These are phyloP conservation scores for Drosophila heteroneura DNA, from an alignment of 2,888 invertebrate genomes.

Conservation along the genomic window DNA sequence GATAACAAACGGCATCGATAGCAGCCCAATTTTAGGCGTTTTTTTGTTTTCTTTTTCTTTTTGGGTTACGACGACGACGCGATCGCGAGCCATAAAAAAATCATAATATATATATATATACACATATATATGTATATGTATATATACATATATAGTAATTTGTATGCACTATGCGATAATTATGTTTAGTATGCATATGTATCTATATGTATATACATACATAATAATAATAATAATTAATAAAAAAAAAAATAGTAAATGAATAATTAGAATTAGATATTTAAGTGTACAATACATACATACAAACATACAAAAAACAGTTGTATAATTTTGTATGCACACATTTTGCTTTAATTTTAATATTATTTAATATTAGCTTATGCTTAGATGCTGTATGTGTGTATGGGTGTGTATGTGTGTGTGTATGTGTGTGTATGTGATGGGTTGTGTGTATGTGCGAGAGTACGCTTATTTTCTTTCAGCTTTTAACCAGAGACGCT, in stretches of 20 bases:
- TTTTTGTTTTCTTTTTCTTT: slow-evolving; percentile 12
- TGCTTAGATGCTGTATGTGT: slow-evolving; percentile 42
- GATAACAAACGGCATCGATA: slow-evolving; percentile 67
- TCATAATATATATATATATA: slow-evolving; percentile 15
- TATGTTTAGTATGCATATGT: slow-evolving; percentile 61
- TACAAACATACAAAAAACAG: slow-evolving; percentile 55
- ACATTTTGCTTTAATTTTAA: slow-evolving; percentile 28
- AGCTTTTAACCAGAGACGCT: slow-evolving; percentile 9
- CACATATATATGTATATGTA: slow-evolving; percentile 20
- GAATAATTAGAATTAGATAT: slow-evolving; percentile 51
- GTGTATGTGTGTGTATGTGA: not conserved
- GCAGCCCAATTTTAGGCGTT: slow-evolving; percentile 42
- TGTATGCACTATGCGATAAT: slow-evolving; percentile 66
- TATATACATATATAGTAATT: slow-evolving; percentile 25
- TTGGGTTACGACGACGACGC: slow-evolving; percentile 56
- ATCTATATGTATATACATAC: slow-evolving; percentile 22
- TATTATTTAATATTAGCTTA: slow-evolving; percentile 50
- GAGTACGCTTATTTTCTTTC: not conserved
- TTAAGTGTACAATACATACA: slow-evolving; percentile 49
- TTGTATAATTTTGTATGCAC: slow-evolving; percentile 56
- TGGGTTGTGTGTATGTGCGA: slow-evolving; percentile 1
- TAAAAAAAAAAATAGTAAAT: slow-evolving; percentile 51
- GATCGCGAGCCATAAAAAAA: slow-evolving; percentile 35
- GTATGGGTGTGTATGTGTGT: slow-evolving; percentile 13
- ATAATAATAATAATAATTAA: slow-evolving; percentile 35